Conservation (phyloP, 2,797 vertebrate species). For the Falco cherrug region DNA sequence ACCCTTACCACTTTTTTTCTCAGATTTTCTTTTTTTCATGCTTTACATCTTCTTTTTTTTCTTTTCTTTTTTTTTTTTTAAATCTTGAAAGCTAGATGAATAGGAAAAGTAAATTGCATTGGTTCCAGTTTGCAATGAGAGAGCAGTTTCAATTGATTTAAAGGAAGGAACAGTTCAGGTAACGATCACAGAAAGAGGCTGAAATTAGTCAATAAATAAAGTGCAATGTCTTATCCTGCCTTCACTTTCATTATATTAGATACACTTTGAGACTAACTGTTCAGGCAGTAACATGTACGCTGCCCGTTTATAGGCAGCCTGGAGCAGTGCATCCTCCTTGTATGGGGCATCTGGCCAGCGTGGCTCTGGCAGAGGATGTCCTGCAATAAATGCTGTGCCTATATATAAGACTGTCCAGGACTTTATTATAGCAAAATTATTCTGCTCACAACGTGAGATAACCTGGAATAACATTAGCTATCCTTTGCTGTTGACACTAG, state of each 20-base stretch:
- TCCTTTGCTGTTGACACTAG: neutral
- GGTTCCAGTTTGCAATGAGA: slow-evolving; percentile 44
- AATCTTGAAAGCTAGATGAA: neutral
- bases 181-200: slow-evolving; percentile 52
- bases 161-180: neutral
- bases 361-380: neutral
- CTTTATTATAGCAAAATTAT: neutral
- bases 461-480: neutral
- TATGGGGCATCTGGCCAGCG: neutral
- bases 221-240: neutral
- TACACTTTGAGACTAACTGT: neutral
- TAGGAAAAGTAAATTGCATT: neutral
- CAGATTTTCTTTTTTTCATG: neutral
- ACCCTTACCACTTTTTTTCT: neutral
- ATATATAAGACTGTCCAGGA: neutral
- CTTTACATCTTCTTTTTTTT: neutral
- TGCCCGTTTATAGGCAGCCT: neutral
- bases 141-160: slow-evolving; percentile 53
- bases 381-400: neutral
- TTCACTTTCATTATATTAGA: slow-evolving; percentile 13
- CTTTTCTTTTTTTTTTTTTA: neutral
- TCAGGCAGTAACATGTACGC: accelerated
- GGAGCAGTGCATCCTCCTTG: neutral
- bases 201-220: slow-evolving; percentile 69
- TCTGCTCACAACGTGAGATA: neutral